Evolutionary conservation across 2,113 vertebrate species (phyloP), one percentile per base, ranked within the genome.

Genomic region (Irena cyanogastra): DNA sequence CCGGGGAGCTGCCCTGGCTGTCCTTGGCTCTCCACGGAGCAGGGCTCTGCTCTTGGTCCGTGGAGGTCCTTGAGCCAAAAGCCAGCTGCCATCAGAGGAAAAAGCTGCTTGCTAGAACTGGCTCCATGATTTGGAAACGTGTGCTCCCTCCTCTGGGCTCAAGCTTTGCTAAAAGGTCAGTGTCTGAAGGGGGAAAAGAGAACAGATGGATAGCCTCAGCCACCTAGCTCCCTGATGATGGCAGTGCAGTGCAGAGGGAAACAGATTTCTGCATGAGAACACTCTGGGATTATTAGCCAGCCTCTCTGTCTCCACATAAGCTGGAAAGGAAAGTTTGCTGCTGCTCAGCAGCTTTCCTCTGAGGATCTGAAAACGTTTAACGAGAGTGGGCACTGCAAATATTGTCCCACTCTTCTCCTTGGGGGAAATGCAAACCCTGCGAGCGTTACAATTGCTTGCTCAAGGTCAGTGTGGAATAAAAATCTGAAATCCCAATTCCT

Each of bases 391-490:
- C 31, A 24, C 66, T 27, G 82, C 49, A 93, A 83, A 60, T 85
- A 72, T 52, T 83, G 66, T 88, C 84, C 61, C 35, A 16, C 23
- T 90, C 45, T 53, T 69, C 70, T 91, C 78, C 70, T 41, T 54
- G 21, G 82, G 64, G 90, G 52, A 77, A 81, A 74, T 33, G n/a
- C 59, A 50, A 54, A 72, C 45, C 64, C 85, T 80, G 82, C 0
- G 4, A 88, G 56, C 0, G 2, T 83, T 94, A 42, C n/a, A 41
- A 45, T 83, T 70, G 79, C 85, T 80, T 93, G 71, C 39, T 93
- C 54, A 93, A 96, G 87, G 92, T 91, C 90, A 94, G 31, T 3
- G 16, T 22, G 53, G 92, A 86, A 65, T 86, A 90, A 82, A 95
- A 92, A 64, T 65, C 45, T 83, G 60, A 78, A 94, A 87, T 94